Conservation (phyloP, 2,113 vertebrate species). For the Furnarius figulus region DNA sequence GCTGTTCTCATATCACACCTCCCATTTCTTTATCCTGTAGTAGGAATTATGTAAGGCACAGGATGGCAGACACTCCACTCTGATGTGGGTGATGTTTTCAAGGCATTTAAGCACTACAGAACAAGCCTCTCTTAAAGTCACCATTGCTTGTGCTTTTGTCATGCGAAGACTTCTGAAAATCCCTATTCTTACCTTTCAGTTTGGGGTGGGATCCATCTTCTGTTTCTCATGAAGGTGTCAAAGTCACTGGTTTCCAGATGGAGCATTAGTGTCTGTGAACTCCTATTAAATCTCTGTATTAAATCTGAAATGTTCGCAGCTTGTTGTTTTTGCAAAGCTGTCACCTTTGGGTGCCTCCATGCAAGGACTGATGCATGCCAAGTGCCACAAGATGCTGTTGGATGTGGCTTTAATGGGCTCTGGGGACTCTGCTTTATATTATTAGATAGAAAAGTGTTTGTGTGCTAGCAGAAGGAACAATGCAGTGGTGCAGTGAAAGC, state of each 20-base stretch:
- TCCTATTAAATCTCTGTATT: slow-evolving; percentile 17
- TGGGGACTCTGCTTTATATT: not conserved
- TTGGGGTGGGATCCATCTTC: not conserved
- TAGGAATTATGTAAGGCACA: not conserved
- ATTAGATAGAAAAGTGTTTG: not conserved
- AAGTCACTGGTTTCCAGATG: slow-evolving; percentile 30
- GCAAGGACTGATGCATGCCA: not conserved
- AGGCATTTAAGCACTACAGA: not conserved
- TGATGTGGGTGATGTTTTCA: not conserved
- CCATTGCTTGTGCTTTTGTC: slow-evolving; percentile 3
- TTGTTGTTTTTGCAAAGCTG: not conserved
- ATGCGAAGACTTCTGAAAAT: not conserved
- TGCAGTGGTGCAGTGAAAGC: not conserved
- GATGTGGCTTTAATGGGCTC: not conserved
- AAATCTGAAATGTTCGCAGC: not conserved
- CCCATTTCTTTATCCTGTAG: not conserved
- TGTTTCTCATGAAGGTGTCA: not conserved
- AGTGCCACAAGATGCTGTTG: not conserved
- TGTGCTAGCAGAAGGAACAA: not conserved
- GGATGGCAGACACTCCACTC: not conserved
- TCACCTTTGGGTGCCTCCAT: not conserved
- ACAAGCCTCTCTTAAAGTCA: not conserved
- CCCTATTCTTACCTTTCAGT: not conserved
- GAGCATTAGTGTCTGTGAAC: not conserved
- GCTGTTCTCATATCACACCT: not conserved